These are phyloP conservation scores for Ectropis crepuscularia DNA, from an alignment of 2,888 invertebrate genomes.

Conservation along the genomic window DNA sequence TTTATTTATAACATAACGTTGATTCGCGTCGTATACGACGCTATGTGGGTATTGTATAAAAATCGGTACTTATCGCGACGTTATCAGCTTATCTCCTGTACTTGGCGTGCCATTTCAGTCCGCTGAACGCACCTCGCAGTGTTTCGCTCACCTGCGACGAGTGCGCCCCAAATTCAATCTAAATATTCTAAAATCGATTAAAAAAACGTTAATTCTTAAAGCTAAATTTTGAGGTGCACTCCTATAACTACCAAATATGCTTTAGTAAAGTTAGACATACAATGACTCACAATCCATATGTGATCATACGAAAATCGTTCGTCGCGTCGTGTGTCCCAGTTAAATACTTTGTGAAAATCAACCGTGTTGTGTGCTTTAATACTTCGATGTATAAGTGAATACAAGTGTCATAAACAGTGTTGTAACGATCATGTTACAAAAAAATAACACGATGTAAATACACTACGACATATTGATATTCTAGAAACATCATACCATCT, in stretches of 20 bases:
- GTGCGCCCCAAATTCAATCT: slow-evolving; percentile 56
- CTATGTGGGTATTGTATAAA: slow-evolving; percentile 62
- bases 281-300: slow-evolving; percentile 52
- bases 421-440: slow-evolving; percentile 27
- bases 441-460: slow-evolving; percentile 45
- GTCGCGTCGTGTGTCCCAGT: slow-evolving; percentile 45
- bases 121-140: slow-evolving; percentile 68
- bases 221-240: slow-evolving; percentile 42
- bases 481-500: slow-evolving; percentile 55
- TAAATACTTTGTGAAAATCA: slow-evolving; percentile 40
- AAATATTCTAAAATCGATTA: slow-evolving; percentile 54
- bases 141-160: slow-evolving; percentile 60
- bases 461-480: slow-evolving; percentile 46
- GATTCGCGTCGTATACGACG: slow-evolving; percentile 58
- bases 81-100: slow-evolving; percentile 81
- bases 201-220: slow-evolving; percentile 45
- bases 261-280: slow-evolving; percentile 42
- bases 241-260: slow-evolving; percentile 10
- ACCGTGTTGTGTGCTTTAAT: slow-evolving; percentile 25
- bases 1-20: slow-evolving; percentile 40
- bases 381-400: slow-evolving; percentile 41
- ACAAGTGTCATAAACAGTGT: slow-evolving; percentile 39
- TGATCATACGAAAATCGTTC: slow-evolving; percentile 41
- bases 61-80: slow-evolving; percentile 66
- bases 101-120: slow-evolving; percentile 74